Conservation (phyloP, 1,140 invertebrate genomes). For the Apocrypta bakeri region DNA sequence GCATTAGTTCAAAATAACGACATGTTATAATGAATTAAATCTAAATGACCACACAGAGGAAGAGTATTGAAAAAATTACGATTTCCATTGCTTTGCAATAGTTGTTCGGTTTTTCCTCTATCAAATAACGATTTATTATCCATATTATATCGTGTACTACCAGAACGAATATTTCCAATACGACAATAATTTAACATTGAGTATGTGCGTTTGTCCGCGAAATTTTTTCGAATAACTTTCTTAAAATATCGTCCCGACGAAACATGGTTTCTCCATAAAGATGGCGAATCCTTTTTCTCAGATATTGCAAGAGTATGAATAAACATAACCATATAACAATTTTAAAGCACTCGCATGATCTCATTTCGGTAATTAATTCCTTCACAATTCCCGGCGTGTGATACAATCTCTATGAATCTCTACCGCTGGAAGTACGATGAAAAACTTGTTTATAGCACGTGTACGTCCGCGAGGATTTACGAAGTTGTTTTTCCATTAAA, state of each 20-base stretch:
- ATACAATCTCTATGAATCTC: conserved; percentile 37
- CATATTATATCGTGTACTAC: background rate
- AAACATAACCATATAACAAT: background rate
- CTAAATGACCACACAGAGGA: no score
- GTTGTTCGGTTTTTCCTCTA: background rate
- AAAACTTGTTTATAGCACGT: conserved; percentile 5
- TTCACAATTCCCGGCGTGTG: background rate
- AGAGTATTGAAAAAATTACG: background rate
- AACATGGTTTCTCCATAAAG: background rate
- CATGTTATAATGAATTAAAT: conserved; percentile 30
- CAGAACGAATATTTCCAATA: background rate
- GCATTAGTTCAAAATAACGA: background rate
- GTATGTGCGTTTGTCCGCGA: background rate
- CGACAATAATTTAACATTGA: background rate
- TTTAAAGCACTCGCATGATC: conserved; percentile 8
- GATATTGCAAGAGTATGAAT: background rate
- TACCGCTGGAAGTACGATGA: background rate
- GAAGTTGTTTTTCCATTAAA: conserved; percentile 19
- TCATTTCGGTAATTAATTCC: conserved; percentile 14
- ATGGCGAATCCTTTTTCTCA: background rate
- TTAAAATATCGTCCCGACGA: background rate
- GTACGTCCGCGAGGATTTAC: conserved; percentile 7
- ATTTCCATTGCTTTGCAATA: background rate
- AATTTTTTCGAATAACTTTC: background rate
- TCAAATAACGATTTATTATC: background rate